Base-by-base conservation (phyloP, 1,140 invertebrate species). In the Chironomus striatipennis region DNA sequence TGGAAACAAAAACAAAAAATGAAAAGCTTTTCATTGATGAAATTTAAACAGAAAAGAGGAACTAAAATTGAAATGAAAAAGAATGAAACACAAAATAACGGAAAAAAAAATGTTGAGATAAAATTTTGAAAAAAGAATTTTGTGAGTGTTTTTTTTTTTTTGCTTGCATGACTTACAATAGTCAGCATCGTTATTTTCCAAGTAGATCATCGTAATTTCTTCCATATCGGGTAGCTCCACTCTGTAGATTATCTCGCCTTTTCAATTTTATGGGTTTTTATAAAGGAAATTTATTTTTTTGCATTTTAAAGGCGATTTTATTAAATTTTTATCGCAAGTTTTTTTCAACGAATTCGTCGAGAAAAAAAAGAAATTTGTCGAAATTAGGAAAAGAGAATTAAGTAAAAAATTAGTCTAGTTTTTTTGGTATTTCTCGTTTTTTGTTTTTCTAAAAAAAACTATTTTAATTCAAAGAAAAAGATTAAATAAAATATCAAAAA, bases 221-320 rank as follows among this genome's bases (percentile, higher is more conserved):
- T 92, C 91, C 90, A 91, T 91, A 89, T 91, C 90, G 84, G 91
- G 91, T 86, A 92, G 89, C 88, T 92, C 90, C 88, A 92, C 91
- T 85, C 91, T 90, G 87, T 91, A 92, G 88, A 92, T 91, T 88
- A 92, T 92, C 89, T 92, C 91, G 85, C 88, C 88, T 91, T 79
- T 75, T 47, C 15, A 21, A 34, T 8, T 15, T 73, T 73, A 20
- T 57, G 20, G 12, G 21, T 74, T 64, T 15, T 20, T 57, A 7
- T 65, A n/a, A 74, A 24, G 21, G 17, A 73, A 18, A 65, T 75
- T 75, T 75, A 47, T 20, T 21, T 43, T 75, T 47, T 43, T 43
- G 3, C 34, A 74, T 76, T 43, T 73, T 15, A 9, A 70, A 20
- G 65, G 20, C 20, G 65, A 70, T 70, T 70, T 18, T 18, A n/a